These are phyloP conservation scores for Clunio marinus DNA, from an alignment of 2,888 invertebrate species.

Conservation along the genomic window DNA sequence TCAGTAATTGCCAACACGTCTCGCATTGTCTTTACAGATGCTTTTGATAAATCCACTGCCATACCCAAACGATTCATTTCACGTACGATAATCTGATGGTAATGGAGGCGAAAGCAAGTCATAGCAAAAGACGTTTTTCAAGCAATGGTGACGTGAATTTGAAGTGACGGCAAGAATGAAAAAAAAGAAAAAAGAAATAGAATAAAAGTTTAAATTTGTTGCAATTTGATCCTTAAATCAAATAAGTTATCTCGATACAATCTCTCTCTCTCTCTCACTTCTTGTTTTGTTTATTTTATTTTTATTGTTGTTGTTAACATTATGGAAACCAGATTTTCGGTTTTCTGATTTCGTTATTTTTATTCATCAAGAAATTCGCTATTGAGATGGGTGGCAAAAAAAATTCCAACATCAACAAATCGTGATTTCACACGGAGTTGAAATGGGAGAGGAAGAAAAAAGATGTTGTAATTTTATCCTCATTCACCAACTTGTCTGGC, in stretches of 20 bases:
- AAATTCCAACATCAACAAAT: conserved; percentile 6
- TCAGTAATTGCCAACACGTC: conserved; percentile 70
- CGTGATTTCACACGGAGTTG: not conserved
- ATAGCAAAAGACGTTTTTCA: too few relatives aligned
- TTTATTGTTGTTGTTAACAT: too few relatives aligned
- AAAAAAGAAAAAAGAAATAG: not conserved
- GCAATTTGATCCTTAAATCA: not conserved
- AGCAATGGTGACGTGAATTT: not conserved
- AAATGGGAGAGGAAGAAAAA: not conserved
- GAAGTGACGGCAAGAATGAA: not conserved
- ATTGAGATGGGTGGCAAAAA: not conserved
- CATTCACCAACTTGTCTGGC: not conserved
- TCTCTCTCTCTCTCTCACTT: too few relatives aligned
- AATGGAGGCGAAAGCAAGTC: not conserved
- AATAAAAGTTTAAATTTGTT: not conserved
- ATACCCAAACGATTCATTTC: conserved; percentile 89
- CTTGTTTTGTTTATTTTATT: too few relatives aligned
- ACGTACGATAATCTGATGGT: conserved; percentile 64
- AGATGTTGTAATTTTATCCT: not conserved
- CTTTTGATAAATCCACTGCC: conserved; percentile 81
- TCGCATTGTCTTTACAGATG: conserved; percentile 74
- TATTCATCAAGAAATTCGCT: conserved; percentile 1
- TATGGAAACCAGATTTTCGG: not conserved
- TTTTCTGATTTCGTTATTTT: conserved; percentile 4
- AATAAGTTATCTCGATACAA: not conserved